Conservation (phyloP, 2,113 vertebrate species). For the Turdus rufiventris region DNA sequence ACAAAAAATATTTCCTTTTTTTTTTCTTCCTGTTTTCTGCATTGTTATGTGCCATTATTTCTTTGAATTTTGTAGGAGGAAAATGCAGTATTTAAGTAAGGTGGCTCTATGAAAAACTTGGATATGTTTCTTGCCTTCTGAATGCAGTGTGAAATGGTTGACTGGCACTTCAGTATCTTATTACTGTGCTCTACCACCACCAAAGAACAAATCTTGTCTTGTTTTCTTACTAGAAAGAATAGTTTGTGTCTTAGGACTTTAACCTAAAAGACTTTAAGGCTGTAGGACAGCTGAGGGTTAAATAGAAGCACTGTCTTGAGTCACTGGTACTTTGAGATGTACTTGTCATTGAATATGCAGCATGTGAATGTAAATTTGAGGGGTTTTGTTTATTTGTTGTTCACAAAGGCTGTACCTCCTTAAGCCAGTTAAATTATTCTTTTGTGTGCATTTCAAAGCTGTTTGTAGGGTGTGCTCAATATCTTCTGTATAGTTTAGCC, state of each 20-base stretch:
- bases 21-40: background rate
- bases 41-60: background rate
- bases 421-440: background rate
- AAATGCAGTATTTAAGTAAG: background rate
- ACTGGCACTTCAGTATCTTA: background rate
- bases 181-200: background rate
- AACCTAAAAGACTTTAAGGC: background rate
- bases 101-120: background rate
- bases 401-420: accelerated
- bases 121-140: background rate
- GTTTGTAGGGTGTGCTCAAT: background rate
- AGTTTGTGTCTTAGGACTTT: background rate
- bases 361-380: background rate
- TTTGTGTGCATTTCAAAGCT: background rate
- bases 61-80: background rate
- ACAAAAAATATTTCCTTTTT: background rate
- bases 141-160: background rate
- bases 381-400: accelerated
- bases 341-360: background rate
- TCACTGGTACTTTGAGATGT: background rate
- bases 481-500: background rate
- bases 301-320: background rate
- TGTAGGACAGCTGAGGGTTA: background rate
- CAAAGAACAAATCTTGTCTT: background rate
- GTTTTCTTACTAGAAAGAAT: background rate